phyloP scores from a whole-genome alignment of 1,140 invertebrate genomes.

The Samia ricini region DNA sequence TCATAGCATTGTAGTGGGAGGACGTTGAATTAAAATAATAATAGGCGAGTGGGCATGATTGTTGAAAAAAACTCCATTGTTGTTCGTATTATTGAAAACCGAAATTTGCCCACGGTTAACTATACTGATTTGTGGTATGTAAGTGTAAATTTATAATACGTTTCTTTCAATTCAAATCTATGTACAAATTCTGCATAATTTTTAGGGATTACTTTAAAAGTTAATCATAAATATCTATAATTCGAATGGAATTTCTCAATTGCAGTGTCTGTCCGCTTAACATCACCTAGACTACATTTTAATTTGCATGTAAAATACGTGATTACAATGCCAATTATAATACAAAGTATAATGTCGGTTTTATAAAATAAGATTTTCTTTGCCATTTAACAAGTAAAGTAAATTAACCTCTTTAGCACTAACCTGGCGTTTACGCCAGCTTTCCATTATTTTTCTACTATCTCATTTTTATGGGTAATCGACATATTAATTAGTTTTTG shows the following conservation, averaged over 20 bases:
- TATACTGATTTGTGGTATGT: background rate
- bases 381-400: no score
- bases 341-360: no score
- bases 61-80: slow-evolving; percentile 45
- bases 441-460: no score
- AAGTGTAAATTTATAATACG: background rate
- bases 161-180: background rate
- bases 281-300: no score
- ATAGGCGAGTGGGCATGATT: slow-evolving; percentile 28
- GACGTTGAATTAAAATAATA: slow-evolving; percentile 60
- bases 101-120: background rate
- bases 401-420: no score
- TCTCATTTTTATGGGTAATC: no score
- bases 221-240: background rate
- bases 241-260: background rate
- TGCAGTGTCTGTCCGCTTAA: no score
- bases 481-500: no score
- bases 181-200: background rate
- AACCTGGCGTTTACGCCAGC: no score
- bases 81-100: slow-evolving; percentile 34
- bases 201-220: background rate
- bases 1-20: slow-evolving; percentile 74
- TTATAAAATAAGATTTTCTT: no score
- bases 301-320: no score
- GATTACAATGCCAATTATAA: no score